Percentiles rank a stretch among this genome's conserved stretches.
phyloP scores from a whole-genome alignment of 2,888 invertebrate genomes.

The Drosophila koepferae region DNA sequence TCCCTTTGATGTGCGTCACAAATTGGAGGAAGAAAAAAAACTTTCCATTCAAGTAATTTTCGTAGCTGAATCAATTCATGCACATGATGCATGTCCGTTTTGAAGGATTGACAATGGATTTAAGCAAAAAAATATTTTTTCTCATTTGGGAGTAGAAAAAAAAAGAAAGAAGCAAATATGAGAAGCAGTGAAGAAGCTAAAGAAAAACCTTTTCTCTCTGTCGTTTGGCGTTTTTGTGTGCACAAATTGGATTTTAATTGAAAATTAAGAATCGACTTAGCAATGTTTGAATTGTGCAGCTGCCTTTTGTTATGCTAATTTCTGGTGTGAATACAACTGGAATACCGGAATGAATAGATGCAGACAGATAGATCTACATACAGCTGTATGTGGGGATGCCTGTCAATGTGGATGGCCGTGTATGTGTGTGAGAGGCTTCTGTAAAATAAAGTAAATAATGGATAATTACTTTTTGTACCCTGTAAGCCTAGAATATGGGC shows the following conservation, averaged over 20 bases:
- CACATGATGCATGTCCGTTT: slow-evolving; percentile 39
- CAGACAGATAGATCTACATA: slow-evolving; percentile 19
- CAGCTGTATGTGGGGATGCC: neutral
- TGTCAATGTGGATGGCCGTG: neutral
- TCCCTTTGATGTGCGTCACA: slow-evolving; percentile 4
- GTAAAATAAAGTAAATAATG: slow-evolving; percentile 78
- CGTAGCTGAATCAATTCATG: slow-evolving; percentile 24
- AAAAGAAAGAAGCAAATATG: neutral
- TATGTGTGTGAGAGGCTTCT: slow-evolving; percentile 15
- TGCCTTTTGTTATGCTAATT: slow-evolving; percentile 78
- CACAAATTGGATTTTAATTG: slow-evolving; percentile 81
- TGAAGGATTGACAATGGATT: slow-evolving; percentile 45
- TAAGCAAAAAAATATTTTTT: slow-evolving; percentile 20
- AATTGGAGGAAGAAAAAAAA: neutral
- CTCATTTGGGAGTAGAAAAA: slow-evolving; percentile 5
- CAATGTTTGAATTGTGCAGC: slow-evolving; percentile 77
- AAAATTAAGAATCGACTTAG: slow-evolving; percentile 81
- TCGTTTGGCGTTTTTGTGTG: slow-evolving; percentile 57
- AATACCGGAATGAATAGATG: slow-evolving; percentile 62
- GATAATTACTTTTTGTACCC: slow-evolving; percentile 73
- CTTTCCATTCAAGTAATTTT: slow-evolving; percentile 25
- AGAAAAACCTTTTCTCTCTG: slow-evolving; percentile 35
- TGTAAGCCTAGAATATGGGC: neutral
- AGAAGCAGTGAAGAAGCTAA: neutral
- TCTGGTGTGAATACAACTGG: slow-evolving; percentile 47